A percentile compares a stretch with the other conserved stretches of the same genome.
Conservation (phyloP, 2,888 invertebrate genomes). For the Sinohyriopsis cumingii region DNA sequence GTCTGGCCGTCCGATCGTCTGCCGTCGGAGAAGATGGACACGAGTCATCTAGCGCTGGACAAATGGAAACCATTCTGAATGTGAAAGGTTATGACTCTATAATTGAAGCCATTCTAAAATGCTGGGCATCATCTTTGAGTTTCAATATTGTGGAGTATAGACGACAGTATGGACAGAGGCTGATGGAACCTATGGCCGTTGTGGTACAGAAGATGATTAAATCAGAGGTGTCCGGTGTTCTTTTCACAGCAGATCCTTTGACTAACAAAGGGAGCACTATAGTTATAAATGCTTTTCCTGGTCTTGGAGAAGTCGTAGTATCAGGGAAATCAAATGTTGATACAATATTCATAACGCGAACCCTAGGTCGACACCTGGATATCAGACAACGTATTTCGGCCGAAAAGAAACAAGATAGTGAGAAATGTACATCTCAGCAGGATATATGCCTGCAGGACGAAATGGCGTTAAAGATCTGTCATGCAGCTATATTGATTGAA, state of each 20-base stretch:
- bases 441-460: too few species aligned
- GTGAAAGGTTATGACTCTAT: background rate
- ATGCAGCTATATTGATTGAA: too few species aligned
- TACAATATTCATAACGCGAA: background rate
- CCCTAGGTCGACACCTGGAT: too few species aligned
- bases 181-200: constrained; percentile 7
- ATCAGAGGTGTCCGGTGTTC: constrained; percentile 12
- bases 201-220: constrained; percentile 14
- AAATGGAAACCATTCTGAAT: constrained; percentile 2
- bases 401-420: too few species aligned
- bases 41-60: constrained; percentile 7
- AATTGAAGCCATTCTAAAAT: background rate
- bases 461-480: too few species aligned
- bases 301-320: constrained; percentile 13
- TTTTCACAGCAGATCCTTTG: constrained; percentile 13
- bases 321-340: constrained; percentile 7
- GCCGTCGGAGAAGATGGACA: constrained; percentile 6
- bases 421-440: too few species aligned
- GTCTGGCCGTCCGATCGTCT: constrained; percentile 9
- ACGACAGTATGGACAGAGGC: constrained; percentile 12
- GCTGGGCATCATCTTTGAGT: constrained; percentile 7
- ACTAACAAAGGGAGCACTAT: constrained; percentile 7
- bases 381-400: too few species aligned
- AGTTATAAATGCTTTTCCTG: constrained; percentile 6
- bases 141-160: constrained; percentile 5